phyloP scores from a whole-genome alignment of 2,888 invertebrate genomes.

The Holacanthella duospinosa region DNA sequence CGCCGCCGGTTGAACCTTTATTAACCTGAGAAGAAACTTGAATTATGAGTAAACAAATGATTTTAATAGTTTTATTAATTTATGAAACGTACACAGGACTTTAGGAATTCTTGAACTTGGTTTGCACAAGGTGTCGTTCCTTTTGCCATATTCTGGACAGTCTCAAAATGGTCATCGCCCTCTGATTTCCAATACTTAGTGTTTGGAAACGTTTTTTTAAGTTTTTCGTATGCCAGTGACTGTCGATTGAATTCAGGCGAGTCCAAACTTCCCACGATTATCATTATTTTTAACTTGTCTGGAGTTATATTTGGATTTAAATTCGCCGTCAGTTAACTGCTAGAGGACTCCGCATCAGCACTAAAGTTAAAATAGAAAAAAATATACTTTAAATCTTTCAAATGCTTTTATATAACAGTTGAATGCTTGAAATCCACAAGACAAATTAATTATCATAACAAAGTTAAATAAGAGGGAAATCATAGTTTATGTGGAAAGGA shows the following conservation, averaged over 20 bases:
- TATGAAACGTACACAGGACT: background rate
- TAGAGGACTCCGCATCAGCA: conserved; percentile 40
- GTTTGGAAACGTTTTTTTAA: conserved; percentile 8
- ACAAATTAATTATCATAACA: no score
- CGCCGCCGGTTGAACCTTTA: no score
- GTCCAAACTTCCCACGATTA: conserved; percentile 55
- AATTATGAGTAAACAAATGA: no score
- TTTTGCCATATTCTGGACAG: conserved; percentile 56
- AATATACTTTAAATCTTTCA: no score
- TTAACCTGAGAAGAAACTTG: no score
- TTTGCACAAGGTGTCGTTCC: conserved; percentile 6
- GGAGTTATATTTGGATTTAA: conserved; percentile 15
- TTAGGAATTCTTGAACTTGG: conserved; percentile 6
- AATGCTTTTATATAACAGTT: no score
- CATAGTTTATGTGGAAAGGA: no score
- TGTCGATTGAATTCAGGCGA: conserved; percentile 58
- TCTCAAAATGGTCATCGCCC: conserved; percentile 58
- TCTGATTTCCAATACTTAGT: conserved; percentile 12
- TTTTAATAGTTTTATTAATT: no score
- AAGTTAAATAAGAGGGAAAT: no score
- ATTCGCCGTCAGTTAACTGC: conserved; percentile 39
- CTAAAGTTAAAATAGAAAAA: conserved; percentile 40
- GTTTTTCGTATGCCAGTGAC: conserved; percentile 46
- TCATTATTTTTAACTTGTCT: conserved; percentile 41
- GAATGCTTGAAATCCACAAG: no score